Conservation (phyloP, 2,113 vertebrate genomes). For the Tetraodon nigroviridis region DNA sequence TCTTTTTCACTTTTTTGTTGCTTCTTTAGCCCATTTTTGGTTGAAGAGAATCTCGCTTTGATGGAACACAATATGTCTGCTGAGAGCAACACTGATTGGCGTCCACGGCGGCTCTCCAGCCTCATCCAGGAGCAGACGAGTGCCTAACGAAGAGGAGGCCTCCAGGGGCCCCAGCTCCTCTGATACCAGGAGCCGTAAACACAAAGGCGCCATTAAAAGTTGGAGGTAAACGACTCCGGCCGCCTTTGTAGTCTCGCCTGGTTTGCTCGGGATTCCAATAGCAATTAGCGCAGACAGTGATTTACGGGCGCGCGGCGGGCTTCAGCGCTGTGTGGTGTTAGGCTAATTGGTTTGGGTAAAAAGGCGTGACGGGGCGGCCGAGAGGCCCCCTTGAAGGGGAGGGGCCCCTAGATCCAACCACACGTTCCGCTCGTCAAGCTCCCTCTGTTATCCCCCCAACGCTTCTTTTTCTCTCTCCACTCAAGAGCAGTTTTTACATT, state of each 20-base stretch:
- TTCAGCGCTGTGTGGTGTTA: conserved; percentile 36
- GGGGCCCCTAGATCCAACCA: conserved; percentile 3
- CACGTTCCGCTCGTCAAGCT: conserved; percentile 11
- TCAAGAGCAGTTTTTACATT: no score
- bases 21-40: no score
- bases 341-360: conserved; percentile 75
- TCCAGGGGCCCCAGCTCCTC: conserved; percentile 37
- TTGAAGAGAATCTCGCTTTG: no score
- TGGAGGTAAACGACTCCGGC: conserved; percentile 55
- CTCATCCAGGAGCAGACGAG: conserved; percentile 18
- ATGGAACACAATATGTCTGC: no score
- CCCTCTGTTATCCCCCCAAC: no score
- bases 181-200: conserved; percentile 54
- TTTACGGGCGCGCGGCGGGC: conserved; percentile 62
- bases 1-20: no score
- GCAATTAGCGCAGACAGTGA: conserved; percentile 68
- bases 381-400: conserved; percentile 16
- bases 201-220: conserved; percentile 55
- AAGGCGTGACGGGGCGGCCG: conserved; percentile 57
- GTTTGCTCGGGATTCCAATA: conserved; percentile 68
- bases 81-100: no score
- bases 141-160: conserved; percentile 38
- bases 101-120: conserved; percentile 7
- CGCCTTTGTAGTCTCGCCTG: conserved; percentile 60
- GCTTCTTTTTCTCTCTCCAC: no score